These are phyloP conservation scores for Cichlasoma orientale DNA, from an alignment of 2,797 vertebrate genomes.

Conservation along the genomic window DNA sequence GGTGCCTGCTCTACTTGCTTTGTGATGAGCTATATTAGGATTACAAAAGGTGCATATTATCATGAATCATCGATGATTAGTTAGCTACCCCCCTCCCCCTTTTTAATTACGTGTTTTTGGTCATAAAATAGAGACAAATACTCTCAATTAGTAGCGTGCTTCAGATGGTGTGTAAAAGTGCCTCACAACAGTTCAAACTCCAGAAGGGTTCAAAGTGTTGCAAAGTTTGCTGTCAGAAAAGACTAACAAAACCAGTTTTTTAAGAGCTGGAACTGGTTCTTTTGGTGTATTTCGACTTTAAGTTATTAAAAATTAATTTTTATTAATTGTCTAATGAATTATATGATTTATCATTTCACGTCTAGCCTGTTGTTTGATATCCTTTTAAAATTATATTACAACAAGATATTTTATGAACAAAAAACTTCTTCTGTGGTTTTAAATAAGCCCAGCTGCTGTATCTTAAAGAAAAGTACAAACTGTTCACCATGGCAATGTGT, in stretches of 20 bases:
- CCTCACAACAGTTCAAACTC: not conserved
- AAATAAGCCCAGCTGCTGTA: not conserved
- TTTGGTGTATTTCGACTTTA: not conserved
- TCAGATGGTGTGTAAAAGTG: not conserved
- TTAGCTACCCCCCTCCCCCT: rapidly evolving
- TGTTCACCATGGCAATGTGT: not conserved
- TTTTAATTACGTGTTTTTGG: not conserved
- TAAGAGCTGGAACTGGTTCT: not conserved
- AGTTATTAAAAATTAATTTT: not conserved
- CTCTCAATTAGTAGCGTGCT: not conserved
- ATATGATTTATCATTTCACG: not conserved
- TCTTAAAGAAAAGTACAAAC: not conserved
- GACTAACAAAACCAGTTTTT: not conserved
- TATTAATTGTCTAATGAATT: too few species aligned
- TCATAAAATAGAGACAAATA: not conserved
- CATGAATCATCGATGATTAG: not conserved
- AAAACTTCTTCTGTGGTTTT: not conserved
- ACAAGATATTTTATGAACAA: not conserved
- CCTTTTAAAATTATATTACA: not conserved
- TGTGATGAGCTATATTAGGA: not conserved
- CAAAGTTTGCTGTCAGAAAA: not conserved
- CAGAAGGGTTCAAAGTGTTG: not conserved
- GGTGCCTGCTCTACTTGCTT: not conserved
- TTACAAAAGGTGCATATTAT: not conserved
- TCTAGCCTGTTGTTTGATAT: not conserved